Evolutionary conservation across 2,113 vertebrate species (phyloP), one percentile per base, ranked within the genome.

Genomic region (Phoenicopterus ruber): DNA sequence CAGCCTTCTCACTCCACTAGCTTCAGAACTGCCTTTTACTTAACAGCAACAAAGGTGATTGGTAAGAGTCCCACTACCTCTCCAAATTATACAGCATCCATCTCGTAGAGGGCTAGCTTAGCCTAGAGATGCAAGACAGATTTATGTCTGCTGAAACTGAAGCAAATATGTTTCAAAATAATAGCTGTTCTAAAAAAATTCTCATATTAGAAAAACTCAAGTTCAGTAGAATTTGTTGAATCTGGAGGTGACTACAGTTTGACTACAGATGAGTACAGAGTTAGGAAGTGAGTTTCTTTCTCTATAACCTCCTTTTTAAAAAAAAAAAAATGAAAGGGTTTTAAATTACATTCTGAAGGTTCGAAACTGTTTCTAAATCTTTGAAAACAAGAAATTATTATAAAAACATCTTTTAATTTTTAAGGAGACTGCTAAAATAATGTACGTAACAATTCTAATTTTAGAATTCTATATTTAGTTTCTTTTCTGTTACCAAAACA

Each of bases 291-390:
- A 62, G 9, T 36, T 9, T 42, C 11, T 74, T n/a, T 69, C 40
- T 70, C 13, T 47, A 12, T 6, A 73, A 55, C 3, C 31, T 42
- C 42, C 42, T 42, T 42, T 42, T 42, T 42, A 13, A 10, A 42
- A 42, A 42, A 42, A 11, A 42, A 42, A 42, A n/a, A n/a, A n/a
- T n/a, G n/a, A 32, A 29, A 21, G 20, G 7, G 2, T 0, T 17
- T 59, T 38, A 38, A 82, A 28, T 90, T 69, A 52, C 13, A 20
- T 76, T 82, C 24, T 47, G 16, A 61, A 70, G 25, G 11, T 47
- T 77, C 47, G 20, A 77, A 55, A 47, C 55, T 49, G 28, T 44
- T 71, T 63, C 12, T 50, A 79, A 72, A 19, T 32, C 22, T 50
- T 50, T 44, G 26, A 57, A 84, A 84, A 6, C 17, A 50, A 67